Conservation (phyloP, 2,797 vertebrate species). For the Benthosema pterotum region DNA sequence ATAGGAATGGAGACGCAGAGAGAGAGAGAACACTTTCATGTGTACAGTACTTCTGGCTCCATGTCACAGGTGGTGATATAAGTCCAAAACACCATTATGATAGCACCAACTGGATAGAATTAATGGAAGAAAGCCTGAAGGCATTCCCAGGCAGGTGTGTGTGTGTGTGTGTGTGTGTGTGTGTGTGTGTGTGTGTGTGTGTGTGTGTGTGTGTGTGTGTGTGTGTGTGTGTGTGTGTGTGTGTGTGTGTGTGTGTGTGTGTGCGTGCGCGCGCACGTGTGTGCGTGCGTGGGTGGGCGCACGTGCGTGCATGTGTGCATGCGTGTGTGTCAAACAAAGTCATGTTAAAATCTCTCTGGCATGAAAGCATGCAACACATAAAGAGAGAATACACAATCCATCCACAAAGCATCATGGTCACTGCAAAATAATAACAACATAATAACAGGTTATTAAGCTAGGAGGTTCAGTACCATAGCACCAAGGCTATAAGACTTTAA, state of each 20-base stretch:
- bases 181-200: constrained; percentile 8
- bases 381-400: background rate
- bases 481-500: constrained; percentile 53
- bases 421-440: constrained; percentile 14
- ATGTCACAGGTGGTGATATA: constrained; percentile 9
- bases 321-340: constrained; percentile 5
- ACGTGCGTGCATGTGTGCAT: background rate
- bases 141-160: constrained; percentile 1
- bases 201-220: constrained; percentile 1
- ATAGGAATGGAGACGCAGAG: no score
- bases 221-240: constrained; percentile 8
- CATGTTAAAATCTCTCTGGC: constrained; percentile 10
- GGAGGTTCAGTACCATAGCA: constrained; percentile 39
- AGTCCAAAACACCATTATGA: constrained; percentile 11
- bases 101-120: background rate
- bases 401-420: constrained; percentile 13
- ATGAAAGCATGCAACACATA: constrained; percentile 35
- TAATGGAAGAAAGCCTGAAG: background rate
- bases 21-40: no score
- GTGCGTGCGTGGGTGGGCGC: background rate
- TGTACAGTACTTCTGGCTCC: background rate
- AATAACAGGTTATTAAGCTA: constrained; percentile 14
- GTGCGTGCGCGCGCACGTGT: background rate
- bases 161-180: constrained; percentile 12
- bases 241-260: constrained; percentile 6